Base-by-base conservation (phyloP, 2,888 invertebrate species). In the Synanthedon myopaeformis region DNA sequence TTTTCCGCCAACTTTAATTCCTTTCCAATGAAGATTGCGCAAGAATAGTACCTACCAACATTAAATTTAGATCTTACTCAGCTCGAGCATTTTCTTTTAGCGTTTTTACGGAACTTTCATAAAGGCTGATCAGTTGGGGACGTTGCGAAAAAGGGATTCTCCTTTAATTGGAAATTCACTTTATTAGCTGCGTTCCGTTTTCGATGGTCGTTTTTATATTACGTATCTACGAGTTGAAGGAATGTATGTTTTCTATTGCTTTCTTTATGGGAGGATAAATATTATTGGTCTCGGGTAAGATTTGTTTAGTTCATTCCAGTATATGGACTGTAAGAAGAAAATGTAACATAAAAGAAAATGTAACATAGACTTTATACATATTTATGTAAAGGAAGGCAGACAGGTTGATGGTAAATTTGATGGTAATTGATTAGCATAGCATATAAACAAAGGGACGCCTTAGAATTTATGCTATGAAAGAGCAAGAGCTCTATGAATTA, bases 141-240 rank as follows among this genome's bases (percentile, higher is more conserved):
- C 62, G 62, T 66, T 65, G 66, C 65, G 62, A 70, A 72, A 70
- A 69, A 67, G 65, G 66, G 66, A 70, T 69, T 70, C 66, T 63
- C 66, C 66, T 72, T 66, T 74, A 74, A 74, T 72, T 73, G 67
- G 60, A 67, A 69, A 70, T 70, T 64, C 63, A 69, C 63, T 72
- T 70, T 69, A 72, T 72, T 70, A 61, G 57, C 56, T 57, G 28
- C 54, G 54, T 54, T 55, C 54, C 54, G 56, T 60, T 57, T 59
- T 49, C 50, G 45, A 45, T 45, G 35, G 35, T 35, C 35, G 35
- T 10, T 35, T 35, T 35, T 35, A 35, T 35, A 35, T 35, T 35
- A 35, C 35, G 35, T 35, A 35, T 10, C 35, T 35, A 35, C 35
- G 35, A 35, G 35, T 35, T 2, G 10, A 35, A 35, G 10, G 35